A percentile compares a stretch with the other conserved stretches of the same genome.
Evolutionary conservation across 2,888 invertebrate genomes (phyloP).

Genomic region (Drosophila glabriapex): DNA sequence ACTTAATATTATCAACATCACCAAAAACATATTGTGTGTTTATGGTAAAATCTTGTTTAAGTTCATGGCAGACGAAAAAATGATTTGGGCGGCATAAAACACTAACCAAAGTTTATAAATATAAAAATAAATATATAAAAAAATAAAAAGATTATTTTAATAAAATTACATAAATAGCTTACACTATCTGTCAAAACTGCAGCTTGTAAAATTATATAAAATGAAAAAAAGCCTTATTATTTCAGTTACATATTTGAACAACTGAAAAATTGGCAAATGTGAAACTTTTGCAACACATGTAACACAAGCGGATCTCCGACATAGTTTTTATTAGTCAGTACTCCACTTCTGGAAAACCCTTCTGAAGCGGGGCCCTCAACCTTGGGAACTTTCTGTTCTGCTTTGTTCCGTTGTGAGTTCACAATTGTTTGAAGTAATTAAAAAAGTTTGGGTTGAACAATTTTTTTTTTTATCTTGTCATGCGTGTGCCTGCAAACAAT

Average conservation of each 20-base stretch:
- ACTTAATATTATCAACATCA: background rate
- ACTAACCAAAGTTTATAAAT: background rate
- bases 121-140: background rate
- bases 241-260: conserved; percentile 3
- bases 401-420: conserved; percentile 24
- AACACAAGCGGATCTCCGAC: conserved; percentile 19
- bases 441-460: conserved; percentile 44
- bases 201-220: background rate
- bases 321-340: conserved; percentile 14
- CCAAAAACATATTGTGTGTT: conserved; percentile 8
- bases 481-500: conserved; percentile 19
- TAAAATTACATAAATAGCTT: background rate
- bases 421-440: conserved; percentile 57
- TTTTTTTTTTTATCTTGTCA: conserved; percentile 18
- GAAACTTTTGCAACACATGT: conserved; percentile 45
- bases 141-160: background rate
- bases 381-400: conserved; percentile 21
- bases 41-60: conserved; percentile 1
- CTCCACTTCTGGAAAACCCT: conserved; percentile 7
- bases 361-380: conserved; percentile 2
- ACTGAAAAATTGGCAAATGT: conserved; percentile 22
- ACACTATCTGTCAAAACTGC: background rate
- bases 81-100: background rate
- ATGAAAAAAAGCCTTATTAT: background rate
- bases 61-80: background rate